Conservation (phyloP, 1,140 invertebrate species). For the Piezodorus guildinii region DNA sequence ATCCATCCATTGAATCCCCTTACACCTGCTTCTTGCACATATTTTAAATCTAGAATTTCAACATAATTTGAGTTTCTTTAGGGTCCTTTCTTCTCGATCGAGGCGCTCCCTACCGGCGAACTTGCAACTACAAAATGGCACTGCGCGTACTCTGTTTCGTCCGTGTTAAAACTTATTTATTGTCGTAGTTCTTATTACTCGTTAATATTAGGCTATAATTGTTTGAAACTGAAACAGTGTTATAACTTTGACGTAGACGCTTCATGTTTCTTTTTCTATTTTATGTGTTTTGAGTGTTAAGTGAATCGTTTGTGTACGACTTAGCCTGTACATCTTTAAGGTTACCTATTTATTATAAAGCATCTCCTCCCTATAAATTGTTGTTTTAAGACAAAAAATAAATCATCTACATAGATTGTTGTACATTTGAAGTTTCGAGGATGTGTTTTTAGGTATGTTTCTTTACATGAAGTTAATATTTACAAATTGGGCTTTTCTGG, state of each 20-base stretch:
- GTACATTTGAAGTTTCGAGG: not conserved
- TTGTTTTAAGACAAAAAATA: not conserved
- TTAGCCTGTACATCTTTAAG: constrained; percentile 7
- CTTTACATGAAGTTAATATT: not conserved
- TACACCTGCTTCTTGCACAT: not conserved
- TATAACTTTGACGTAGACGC: too few relatives aligned
- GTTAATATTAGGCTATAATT: not conserved
- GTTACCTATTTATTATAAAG: constrained; percentile 5
- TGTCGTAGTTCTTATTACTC: not conserved
- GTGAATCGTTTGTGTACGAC: constrained; percentile 14
- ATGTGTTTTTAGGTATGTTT: not conserved
- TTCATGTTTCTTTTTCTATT: not conserved
- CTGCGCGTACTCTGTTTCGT: constrained; percentile 15
- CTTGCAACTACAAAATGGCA: constrained; percentile 18
- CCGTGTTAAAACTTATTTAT: constrained; percentile 12
- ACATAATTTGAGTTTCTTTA: not conserved
- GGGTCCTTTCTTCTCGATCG: not conserved
- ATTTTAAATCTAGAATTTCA: not conserved
- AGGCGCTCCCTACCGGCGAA: constrained; percentile 7
- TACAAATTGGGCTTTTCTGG: constrained; percentile 12
- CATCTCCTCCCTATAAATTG: not conserved
- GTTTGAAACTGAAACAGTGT: not conserved
- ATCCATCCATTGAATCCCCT: too few relatives aligned
- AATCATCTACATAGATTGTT: not conserved
- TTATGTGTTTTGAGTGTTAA: not conserved